Base-by-base conservation (phyloP, 2,888 invertebrate species). In the Helleia helle region DNA sequence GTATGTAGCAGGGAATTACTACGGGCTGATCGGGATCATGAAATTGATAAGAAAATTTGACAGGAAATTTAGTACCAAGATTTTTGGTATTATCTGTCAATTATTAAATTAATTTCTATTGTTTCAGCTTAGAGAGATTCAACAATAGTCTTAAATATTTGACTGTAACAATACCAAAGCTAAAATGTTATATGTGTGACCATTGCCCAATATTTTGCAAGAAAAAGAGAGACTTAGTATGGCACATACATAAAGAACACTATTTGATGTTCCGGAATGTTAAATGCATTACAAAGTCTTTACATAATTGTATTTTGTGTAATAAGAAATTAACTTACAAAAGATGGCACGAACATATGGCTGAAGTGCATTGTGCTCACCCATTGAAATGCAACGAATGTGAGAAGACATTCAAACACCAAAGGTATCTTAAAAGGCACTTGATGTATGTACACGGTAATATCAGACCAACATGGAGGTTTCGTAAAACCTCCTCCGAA, bases 331-430 rank as follows among this genome's bases (percentile, higher is more conserved):
- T 47, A 4, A 17, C 45, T 0, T 59, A 58, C 27, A 60, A 51
- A 38, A 14, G 3, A n/a, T 60, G 55, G 59, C 44, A 51, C 4
- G 29, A 36, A 0, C 65, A 65, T 12, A 51, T 54, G 43, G 49
- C 9, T 1, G 41, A 47, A 2, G 57, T 56, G 0, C 62, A 64
- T 8, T 14, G 40, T 0, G 12, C 36, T 0, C n/a, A 27, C 0
- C 36, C 26, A 2, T 41, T 46, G 1, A 29, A 38, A 17, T 58
- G 53, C 38, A 3, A 38, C 0, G 9, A 36, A 8, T 61, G 54
- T 30, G 26, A 34, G 7, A 15, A 29, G 2, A 30, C 24, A 1
- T 54, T 55, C 17, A 59, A 58, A 47, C 50, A 49, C 7, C 7
- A 36, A 11, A 36, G 38, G 6, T 46, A 42, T 25, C 44, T 52